phyloP scores from a whole-genome alignment of 2,888 invertebrate species.

The Cheilosia vulpina region DNA sequence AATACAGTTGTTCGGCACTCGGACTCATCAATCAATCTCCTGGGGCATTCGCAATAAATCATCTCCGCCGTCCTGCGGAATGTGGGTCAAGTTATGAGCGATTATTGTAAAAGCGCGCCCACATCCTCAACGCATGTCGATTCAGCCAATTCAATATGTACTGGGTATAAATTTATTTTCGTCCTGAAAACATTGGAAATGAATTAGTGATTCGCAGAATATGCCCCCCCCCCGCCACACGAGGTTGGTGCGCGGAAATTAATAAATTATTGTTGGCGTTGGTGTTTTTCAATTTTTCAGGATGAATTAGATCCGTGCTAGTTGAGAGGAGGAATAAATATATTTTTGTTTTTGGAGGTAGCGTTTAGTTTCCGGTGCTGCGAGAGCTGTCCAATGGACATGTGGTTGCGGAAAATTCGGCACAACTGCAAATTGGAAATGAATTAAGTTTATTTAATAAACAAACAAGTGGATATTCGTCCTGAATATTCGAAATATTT shows the following conservation, averaged over 20 bases:
- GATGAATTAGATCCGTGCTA: slow-evolving; percentile 48
- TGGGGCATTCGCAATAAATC: slow-evolving; percentile 50
- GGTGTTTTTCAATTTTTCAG: not conserved
- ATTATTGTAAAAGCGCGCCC: slow-evolving; percentile 19
- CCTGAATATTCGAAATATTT: no score
- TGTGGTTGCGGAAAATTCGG: no score
- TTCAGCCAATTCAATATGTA: slow-evolving; percentile 24
- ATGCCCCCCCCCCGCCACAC: not conserved
- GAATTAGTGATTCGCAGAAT: slow-evolving; percentile 32
- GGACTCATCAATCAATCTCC: slow-evolving; percentile 59
- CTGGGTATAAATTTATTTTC: not conserved
- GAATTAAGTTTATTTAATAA: no score
- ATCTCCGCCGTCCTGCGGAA: slow-evolving; percentile 16
- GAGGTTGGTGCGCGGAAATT: slow-evolving; percentile 16
- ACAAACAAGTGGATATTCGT: no score
- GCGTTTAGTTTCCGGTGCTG: no score
- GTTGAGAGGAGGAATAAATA: no score
- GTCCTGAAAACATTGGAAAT: slow-evolving; percentile 31
- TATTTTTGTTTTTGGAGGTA: no score
- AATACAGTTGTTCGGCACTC: slow-evolving; percentile 16
- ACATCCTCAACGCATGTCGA: slow-evolving; percentile 16
- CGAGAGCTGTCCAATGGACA: no score
- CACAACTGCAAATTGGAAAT: no score
- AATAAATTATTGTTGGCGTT: slow-evolving; percentile 33
- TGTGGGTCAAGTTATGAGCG: slow-evolving; percentile 60